These are phyloP conservation scores for Aleiodes alternator DNA, from an alignment of 2,888 invertebrate genomes.

Conservation along the genomic window DNA sequence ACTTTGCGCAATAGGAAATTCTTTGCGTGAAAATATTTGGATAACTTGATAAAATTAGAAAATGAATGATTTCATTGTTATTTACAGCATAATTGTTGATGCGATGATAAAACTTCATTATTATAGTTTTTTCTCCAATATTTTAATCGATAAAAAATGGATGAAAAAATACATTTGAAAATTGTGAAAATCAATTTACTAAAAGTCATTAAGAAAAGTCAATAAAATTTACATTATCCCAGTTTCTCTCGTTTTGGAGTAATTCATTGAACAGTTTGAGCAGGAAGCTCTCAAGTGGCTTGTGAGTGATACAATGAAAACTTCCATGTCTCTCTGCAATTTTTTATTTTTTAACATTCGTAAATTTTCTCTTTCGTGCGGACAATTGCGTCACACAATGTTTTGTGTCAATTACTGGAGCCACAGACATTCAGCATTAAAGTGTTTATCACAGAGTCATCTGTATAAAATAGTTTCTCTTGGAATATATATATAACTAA, in stretches of 20 bases:
- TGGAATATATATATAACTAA: too few relatives aligned
- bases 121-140: too few relatives aligned
- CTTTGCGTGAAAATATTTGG: too few relatives aligned
- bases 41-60: too few relatives aligned
- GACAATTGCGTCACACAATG: conserved; percentile 13
- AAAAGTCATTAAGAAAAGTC: neutral
- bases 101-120: too few relatives aligned
- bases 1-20: too few relatives aligned
- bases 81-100: too few relatives aligned
- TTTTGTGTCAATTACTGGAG: neutral
- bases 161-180: too few relatives aligned
- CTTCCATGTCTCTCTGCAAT: neutral
- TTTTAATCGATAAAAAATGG: too few relatives aligned
- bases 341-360: neutral
- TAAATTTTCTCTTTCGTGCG: neutral
- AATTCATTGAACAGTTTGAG: conserved; percentile 12
- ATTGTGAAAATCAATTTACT: too few relatives aligned
- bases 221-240: neutral
- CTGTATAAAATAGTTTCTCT: neutral
- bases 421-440: neutral
- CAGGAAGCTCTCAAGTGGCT: conserved; percentile 21
- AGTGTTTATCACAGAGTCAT: neutral
- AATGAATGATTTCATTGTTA: too few relatives aligned
- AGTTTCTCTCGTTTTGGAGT: neutral
- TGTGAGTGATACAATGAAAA: conserved; percentile 17